These are phyloP conservation scores for Cotesia glomerata DNA, from an alignment of 1,140 invertebrate species.

Conservation along the genomic window DNA sequence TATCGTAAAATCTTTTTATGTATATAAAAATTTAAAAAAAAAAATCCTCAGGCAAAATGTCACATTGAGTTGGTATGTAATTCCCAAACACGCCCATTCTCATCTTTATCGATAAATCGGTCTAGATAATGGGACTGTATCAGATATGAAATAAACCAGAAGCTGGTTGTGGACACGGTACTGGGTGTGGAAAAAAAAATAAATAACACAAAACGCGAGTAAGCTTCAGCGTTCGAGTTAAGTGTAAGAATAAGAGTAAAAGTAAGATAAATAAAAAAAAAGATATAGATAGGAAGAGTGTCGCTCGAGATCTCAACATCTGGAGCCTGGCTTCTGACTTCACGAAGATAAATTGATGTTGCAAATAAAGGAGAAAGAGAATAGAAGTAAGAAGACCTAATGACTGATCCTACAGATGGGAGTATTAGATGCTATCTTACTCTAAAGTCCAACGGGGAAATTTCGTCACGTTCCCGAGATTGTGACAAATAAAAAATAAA, in stretches of 20 bases:
- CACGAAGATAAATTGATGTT: conserved; percentile 6
- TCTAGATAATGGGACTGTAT: background rate
- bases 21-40: background rate
- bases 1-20: background rate
- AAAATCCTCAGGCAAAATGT: background rate
- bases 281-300: conserved; percentile 6
- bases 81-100: too few species aligned
- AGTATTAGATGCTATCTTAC: background rate
- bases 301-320: conserved; percentile 18
- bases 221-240: background rate
- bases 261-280: conserved; percentile 2
- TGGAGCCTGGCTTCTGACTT: conserved; percentile 10
- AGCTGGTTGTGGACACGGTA: background rate
- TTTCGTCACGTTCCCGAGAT: background rate
- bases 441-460: background rate
- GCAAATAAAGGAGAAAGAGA: background rate
- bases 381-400: background rate
- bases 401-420: background rate
- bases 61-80: background rate
- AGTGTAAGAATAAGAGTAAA: background rate
- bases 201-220: background rate
- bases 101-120: background rate
- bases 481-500: background rate
- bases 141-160: background rate
- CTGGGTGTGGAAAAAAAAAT: background rate